Evolutionary conservation across 1,140 invertebrate species (phyloP).

Genomic region (Bombus breviceps): DNA sequence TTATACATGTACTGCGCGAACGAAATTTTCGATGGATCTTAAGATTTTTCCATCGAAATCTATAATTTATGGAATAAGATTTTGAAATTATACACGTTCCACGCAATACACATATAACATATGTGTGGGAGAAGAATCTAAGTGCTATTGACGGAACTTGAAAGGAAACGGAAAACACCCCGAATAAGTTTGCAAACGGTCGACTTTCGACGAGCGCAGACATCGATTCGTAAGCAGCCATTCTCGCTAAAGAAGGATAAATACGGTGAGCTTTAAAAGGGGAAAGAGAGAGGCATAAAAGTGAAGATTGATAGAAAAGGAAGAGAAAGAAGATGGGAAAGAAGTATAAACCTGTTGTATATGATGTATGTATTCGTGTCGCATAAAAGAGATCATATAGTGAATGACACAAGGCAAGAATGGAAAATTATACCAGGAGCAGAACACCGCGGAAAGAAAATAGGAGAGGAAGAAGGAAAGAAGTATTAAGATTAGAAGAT

Average conservation of each 20-base stretch:
- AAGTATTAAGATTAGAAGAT: conserved; percentile 44
- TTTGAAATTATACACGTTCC: neutral
- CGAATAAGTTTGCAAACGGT: conserved; percentile 24
- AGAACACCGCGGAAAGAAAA: neutral
- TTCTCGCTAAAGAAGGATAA: conserved; percentile 56
- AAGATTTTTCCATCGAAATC: neutral
- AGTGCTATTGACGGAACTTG: neutral
- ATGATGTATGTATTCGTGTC: neutral
- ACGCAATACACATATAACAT: neutral
- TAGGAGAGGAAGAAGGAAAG: neutral
- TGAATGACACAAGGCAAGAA: conserved; percentile 11
- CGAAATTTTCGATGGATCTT: neutral
- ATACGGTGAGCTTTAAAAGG: conserved; percentile 41
- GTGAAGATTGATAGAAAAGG: neutral
- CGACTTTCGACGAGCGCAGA: conserved; percentile 20
- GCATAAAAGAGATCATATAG: conserved; percentile 5
- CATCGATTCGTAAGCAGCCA: conserved; percentile 32
- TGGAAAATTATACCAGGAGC: neutral
- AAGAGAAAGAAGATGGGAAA: neutral
- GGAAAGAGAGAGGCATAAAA: neutral
- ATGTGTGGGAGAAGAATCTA: neutral
- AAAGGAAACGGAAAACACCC: conserved; percentile 13
- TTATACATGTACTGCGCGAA: neutral
- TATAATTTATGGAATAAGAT: neutral
- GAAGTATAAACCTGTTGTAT: neutral